Conservation (phyloP, 2,113 vertebrate genomes). For the Eulacestoma nigropectus region DNA sequence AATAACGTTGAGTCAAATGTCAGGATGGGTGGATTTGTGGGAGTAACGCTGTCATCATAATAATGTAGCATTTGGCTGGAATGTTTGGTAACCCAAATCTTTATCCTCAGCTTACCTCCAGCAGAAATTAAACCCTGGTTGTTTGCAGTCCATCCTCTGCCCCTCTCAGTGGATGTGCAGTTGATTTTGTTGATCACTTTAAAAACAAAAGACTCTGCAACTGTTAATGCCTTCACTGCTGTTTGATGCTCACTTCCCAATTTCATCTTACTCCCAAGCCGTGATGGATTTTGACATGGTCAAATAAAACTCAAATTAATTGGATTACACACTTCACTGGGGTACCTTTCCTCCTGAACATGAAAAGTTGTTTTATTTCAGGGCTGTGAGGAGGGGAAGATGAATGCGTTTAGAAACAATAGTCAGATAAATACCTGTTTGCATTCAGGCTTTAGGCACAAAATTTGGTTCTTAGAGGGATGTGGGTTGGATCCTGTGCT, state of each 20-base stretch:
- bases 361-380: slow-evolving; percentile 20
- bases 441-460: background rate
- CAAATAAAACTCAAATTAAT: slow-evolving; percentile 63
- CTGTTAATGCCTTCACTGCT: slow-evolving; percentile 6
- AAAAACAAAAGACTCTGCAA: background rate
- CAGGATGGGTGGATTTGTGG: background rate
- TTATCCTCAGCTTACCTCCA: background rate
- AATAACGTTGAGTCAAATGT: background rate
- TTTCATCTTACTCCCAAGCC: background rate
- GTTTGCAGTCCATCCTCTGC: background rate
- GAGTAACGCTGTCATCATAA: background rate
- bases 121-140: background rate
- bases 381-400: background rate
- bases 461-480: background rate
- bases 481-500: background rate
- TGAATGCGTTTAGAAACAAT: background rate
- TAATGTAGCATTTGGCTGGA: background rate
- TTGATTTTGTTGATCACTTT: background rate
- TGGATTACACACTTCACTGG: slow-evolving; percentile 62
- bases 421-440: slow-evolving; percentile 12
- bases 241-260: slow-evolving; percentile 12
- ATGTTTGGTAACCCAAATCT: background rate
- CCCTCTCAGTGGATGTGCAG: background rate
- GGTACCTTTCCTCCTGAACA: slow-evolving; percentile 37
- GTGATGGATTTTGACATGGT: slow-evolving; percentile 51